A percentile compares a stretch with the other conserved stretches of the same genome.
Evolutionary conservation across 2,113 vertebrate genomes (phyloP).

Genomic region (Quiscalus mexicanus): DNA sequence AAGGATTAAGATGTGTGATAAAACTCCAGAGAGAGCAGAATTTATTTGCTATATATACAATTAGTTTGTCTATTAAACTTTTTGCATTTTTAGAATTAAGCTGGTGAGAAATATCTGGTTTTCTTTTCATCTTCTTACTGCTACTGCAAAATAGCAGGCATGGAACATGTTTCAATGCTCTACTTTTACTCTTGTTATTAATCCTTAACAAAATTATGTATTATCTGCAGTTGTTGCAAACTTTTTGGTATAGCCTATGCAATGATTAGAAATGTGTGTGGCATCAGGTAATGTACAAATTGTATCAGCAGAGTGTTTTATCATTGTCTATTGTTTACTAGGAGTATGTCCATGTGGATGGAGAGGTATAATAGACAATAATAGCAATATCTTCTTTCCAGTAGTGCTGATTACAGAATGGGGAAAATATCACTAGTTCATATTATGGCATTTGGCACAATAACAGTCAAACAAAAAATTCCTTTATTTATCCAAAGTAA

Average conservation of each 20-base stretch:
- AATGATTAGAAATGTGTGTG: neutral
- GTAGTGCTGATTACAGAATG: neutral
- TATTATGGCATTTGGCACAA: neutral
- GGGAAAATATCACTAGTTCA: neutral
- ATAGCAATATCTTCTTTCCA: neutral
- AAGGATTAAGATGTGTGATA: neutral
- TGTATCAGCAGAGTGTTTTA: neutral
- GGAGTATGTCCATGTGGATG: neutral
- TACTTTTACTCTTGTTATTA: neutral
- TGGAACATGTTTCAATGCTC: neutral
- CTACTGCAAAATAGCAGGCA: neutral
- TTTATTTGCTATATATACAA: neutral
- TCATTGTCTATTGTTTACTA: neutral
- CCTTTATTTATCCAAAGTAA: conserved; percentile 2
- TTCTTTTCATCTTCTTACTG: neutral
- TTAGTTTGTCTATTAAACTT: neutral
- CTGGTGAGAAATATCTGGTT: neutral
- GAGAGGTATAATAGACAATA: neutral
- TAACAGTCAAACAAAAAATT: neutral
- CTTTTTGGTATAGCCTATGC: neutral
- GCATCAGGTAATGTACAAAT: neutral
- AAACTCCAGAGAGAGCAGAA: neutral
- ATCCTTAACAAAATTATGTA: neutral
- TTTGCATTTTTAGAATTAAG: neutral
- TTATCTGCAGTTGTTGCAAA: neutral